Conservation (phyloP, 2,888 invertebrate genomes). For the Amphimallon solstitiale region DNA sequence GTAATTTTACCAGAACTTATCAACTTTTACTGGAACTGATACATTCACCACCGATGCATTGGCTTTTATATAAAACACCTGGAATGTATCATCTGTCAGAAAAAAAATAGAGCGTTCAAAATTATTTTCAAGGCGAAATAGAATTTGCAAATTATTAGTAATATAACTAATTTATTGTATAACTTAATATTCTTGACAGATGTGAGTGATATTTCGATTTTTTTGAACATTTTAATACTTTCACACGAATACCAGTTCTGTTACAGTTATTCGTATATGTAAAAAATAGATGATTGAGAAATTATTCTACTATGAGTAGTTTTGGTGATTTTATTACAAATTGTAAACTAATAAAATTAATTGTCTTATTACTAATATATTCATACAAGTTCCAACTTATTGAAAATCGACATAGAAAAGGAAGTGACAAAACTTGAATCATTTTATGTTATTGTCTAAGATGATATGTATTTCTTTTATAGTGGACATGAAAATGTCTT, state of each 20-base stretch:
- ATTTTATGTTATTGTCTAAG: too few species aligned
- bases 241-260: not conserved
- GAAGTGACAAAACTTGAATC: too few species aligned
- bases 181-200: conserved; percentile 5
- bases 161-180: conserved; percentile 15
- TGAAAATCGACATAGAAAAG: too few species aligned
- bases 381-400: too few species aligned
- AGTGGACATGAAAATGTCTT: too few species aligned
- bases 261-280: too few species aligned
- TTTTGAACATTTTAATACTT: not conserved
- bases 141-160: conserved; percentile 1
- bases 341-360: too few species aligned
- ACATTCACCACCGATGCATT: conserved; percentile 15
- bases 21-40: conserved; percentile 25
- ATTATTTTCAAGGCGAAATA: conserved; percentile 23
- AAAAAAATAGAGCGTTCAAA: conserved; percentile 19
- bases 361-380: too few species aligned
- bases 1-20: not conserved
- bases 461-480: too few species aligned
- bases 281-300: not conserved
- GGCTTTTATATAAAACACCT: conserved; percentile 23
- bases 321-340: too few species aligned
- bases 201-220: conserved; percentile 1
- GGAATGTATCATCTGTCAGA: not conserved
- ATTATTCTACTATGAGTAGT: not conserved